These are phyloP conservation scores for Neosilurus hyrtlii DNA, from an alignment of 2,797 vertebrate genomes.

Conservation along the genomic window DNA sequence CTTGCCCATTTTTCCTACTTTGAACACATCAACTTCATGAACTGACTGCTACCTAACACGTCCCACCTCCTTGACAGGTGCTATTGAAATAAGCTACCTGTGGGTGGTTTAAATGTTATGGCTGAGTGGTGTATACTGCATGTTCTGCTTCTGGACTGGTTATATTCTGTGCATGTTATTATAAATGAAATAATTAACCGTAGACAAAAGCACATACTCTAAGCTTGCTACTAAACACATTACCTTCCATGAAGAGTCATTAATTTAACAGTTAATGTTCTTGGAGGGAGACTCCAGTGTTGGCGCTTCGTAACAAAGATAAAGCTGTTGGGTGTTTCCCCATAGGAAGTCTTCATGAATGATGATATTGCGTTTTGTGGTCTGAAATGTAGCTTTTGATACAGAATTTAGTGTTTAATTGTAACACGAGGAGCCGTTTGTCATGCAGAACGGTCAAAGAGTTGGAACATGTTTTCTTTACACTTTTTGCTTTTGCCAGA, in stretches of 20 bases:
- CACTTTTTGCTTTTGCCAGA: slow-evolving; percentile 11
- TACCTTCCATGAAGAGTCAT: not conserved
- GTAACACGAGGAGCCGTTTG: not conserved
- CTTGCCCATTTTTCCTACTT: no score
- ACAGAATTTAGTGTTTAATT: slow-evolving; percentile 17
- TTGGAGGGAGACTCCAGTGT: not conserved
- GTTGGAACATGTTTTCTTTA: not conserved
- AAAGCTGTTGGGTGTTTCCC: not conserved
- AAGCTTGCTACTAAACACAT: not conserved
- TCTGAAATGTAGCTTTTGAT: not conserved
- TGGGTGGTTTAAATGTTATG: no score
- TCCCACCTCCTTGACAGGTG: no score
- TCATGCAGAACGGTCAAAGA: slow-evolving; percentile 22
- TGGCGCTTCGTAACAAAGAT: not conserved
- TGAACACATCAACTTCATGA: no score
- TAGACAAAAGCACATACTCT: not conserved
- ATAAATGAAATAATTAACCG: not conserved
- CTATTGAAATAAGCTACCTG: no score
- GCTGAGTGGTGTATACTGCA: not conserved
- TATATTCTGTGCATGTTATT: not conserved
- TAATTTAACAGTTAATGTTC: not conserved
- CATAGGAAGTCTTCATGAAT: not conserved
- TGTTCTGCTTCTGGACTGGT: not conserved
- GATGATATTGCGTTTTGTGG: not conserved
- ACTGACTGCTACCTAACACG: no score